phyloP scores from a whole-genome alignment of 2,888 invertebrate species.

The Alloplasta piceator region DNA sequence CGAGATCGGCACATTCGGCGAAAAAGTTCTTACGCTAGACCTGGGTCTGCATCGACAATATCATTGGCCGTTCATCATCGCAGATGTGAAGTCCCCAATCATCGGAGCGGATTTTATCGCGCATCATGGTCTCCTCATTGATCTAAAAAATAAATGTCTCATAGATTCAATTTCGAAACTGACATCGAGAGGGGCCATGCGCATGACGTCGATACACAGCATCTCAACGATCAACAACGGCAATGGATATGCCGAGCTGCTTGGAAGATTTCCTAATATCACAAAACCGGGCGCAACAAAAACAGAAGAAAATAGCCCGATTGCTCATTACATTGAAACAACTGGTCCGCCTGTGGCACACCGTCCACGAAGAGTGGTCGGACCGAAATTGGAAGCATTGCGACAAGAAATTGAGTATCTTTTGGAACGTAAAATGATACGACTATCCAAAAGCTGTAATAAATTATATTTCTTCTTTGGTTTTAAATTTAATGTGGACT shows the following conservation, averaged over 20 bases:
- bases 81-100: conserved; percentile 27
- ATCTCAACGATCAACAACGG: conserved; percentile 1
- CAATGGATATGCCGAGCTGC: not conserved
- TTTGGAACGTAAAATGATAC: conserved; percentile 78
- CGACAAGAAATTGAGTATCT: conserved; percentile 75
- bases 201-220: conserved; percentile 1
- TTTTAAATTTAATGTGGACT: too few relatives aligned
- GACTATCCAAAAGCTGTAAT: conserved; percentile 80
- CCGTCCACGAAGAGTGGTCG: conserved; percentile 74
- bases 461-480: too few relatives aligned
- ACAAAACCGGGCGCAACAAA: conserved; percentile 1
- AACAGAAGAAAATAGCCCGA: conserved; percentile 1
- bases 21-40: not conserved
- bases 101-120: conserved; percentile 23
- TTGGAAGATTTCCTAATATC: not conserved
- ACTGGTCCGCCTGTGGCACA: conserved; percentile 75
- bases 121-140: conserved; percentile 10
- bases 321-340: conserved; percentile 75
- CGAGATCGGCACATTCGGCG: conserved; percentile 14
- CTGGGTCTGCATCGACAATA: conserved; percentile 9
- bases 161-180: not conserved
- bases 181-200: not conserved
- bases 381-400: conserved; percentile 72
- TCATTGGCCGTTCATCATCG: conserved; percentile 32
- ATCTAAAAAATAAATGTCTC: not conserved